phyloP scores from a whole-genome alignment of 92 coral and sea anemone species.

The Palythoa caribaeorum region DNA sequence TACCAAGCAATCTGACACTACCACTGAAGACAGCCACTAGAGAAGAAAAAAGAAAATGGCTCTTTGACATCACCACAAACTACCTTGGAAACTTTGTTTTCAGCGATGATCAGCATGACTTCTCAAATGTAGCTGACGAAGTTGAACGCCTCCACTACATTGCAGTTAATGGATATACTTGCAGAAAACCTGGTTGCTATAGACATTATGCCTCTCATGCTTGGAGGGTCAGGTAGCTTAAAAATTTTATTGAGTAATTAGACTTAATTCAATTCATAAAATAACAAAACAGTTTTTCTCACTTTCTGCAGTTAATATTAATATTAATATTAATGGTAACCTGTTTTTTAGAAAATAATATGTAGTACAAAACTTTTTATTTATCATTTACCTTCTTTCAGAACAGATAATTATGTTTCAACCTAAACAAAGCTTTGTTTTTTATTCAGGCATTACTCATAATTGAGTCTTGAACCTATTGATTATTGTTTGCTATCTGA shows the following conservation, averaged over 20 bases:
- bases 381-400: too few species aligned
- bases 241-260: background rate
- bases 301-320: too few species aligned
- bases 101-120: slow-evolving; percentile 31
- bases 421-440: too few species aligned
- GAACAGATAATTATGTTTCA: too few species aligned
- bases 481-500: too few species aligned
- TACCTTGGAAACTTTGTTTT: slow-evolving; percentile 56
- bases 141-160: slow-evolving; percentile 36
- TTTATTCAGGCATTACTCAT: too few species aligned
- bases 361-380: too few species aligned
- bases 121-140: slow-evolving; percentile 27
- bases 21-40: slow-evolving; percentile 3
- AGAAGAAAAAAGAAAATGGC: slow-evolving; percentile 40
- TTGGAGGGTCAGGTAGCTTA: slow-evolving; percentile 43
- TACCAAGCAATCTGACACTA: slow-evolving; percentile 31
- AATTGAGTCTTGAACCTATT: too few species aligned
- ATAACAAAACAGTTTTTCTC: background rate
- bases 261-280: too few species aligned
- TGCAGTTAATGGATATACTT: slow-evolving; percentile 24
- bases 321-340: too few species aligned
- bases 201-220: slow-evolving; percentile 44
- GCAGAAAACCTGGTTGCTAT: slow-evolving; percentile 55
- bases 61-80: slow-evolving; percentile 31
- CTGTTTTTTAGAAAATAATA: too few species aligned